phyloP scores from a whole-genome alignment of 2,797 vertebrate genomes.

The Lutjanus argentimaculatus region DNA sequence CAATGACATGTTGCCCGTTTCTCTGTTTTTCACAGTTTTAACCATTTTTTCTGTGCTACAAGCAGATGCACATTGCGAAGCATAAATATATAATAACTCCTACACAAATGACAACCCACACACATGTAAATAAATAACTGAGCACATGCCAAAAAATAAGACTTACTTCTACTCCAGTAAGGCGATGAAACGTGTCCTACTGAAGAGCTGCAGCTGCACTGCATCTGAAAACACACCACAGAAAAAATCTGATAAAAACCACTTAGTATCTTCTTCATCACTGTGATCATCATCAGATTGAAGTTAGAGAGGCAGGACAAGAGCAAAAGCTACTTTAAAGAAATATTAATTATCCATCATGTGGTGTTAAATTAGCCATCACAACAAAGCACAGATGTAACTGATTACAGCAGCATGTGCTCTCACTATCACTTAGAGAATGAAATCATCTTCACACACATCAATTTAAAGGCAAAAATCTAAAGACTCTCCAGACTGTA shows the following conservation, averaged over 20 bases:
- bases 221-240: slow-evolving; percentile 79
- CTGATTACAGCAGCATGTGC: slow-evolving; percentile 29
- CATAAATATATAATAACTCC: slow-evolving; percentile 40
- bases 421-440: neutral
- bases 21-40: slow-evolving; percentile 8
- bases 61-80: neutral
- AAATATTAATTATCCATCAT: slow-evolving; percentile 40
- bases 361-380: slow-evolving; percentile 42
- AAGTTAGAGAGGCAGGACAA: neutral
- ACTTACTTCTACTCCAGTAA: slow-evolving; percentile 85
- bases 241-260: slow-evolving; percentile 25
- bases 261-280: slow-evolving; percentile 11
- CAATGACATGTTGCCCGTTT: neutral
- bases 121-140: slow-evolving; percentile 23
- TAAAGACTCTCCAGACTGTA: neutral
- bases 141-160: neutral
- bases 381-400: slow-evolving; percentile 33
- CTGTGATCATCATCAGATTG: neutral
- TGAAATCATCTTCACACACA: slow-evolving; percentile 8
- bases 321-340: neutral
- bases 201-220: slow-evolving; percentile 79
- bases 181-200: slow-evolving; percentile 73
- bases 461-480: slow-evolving; percentile 18
- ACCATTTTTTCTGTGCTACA: slow-evolving; percentile 18
- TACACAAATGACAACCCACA: slow-evolving; percentile 33